These are phyloP conservation scores for Tetragnatha montana DNA, from an alignment of 2,888 invertebrate genomes.

Conservation along the genomic window DNA sequence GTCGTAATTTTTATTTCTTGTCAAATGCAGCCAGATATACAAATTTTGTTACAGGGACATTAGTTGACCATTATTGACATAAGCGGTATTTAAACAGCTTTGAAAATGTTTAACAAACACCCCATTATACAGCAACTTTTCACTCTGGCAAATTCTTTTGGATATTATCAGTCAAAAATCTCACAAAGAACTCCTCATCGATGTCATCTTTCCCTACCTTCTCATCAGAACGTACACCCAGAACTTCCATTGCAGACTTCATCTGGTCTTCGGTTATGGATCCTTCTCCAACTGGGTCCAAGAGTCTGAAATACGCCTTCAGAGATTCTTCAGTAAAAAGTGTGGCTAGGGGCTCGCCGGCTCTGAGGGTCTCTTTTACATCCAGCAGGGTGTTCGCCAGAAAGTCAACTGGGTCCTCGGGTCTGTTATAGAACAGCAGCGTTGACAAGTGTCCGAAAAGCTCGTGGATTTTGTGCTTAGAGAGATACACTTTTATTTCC, in stretches of 20 bases:
- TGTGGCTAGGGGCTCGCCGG: background rate
- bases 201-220: no score
- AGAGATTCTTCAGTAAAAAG: slow-evolving; percentile 45
- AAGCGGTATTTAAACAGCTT: no score
- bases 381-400: slow-evolving; percentile 16
- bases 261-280: slow-evolving; percentile 35
- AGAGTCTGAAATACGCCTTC: slow-evolving; percentile 49
- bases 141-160: slow-evolving; percentile 66
- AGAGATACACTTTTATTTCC: slow-evolving; percentile 27
- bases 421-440: slow-evolving; percentile 38
- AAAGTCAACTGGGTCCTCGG: slow-evolving; percentile 38
- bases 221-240: slow-evolving; percentile 10
- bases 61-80: no score
- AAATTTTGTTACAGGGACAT: no score
- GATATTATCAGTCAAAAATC: no score
- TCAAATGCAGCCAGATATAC: no score
- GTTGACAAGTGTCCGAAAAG: slow-evolving; percentile 40
- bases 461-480: slow-evolving; percentile 28
- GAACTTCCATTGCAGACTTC: slow-evolving; percentile 14
- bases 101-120: no score
- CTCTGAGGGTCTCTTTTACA: background rate
- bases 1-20: no score
- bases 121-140: slow-evolving; percentile 79
- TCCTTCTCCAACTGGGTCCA: slow-evolving; percentile 44
- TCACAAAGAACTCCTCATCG: no score